phyloP scores from a whole-genome alignment of 2,888 invertebrate species.

The Callimorpha dominula region DNA sequence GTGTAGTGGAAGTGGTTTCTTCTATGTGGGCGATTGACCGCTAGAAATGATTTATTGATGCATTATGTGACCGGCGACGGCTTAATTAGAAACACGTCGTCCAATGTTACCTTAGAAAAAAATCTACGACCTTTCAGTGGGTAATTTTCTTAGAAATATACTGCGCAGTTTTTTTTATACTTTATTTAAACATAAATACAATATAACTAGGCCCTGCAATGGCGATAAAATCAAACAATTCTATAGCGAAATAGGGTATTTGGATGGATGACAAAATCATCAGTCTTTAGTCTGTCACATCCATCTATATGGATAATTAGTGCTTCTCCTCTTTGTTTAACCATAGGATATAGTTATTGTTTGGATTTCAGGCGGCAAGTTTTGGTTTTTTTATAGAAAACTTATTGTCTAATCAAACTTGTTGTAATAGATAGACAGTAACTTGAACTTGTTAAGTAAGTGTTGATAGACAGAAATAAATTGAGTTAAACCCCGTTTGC shows the following conservation, averaged over 20 bases:
- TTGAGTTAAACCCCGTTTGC: no score
- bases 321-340: no score
- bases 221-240: not conserved
- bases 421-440: no score
- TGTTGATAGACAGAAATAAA: no score
- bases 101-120: constrained; percentile 28
- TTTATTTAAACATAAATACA: constrained; percentile 10
- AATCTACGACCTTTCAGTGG: constrained; percentile 31
- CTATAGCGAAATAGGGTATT: not conserved
- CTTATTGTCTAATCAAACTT: no score
- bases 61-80: constrained; percentile 64
- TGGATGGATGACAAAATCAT: not conserved
- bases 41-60: constrained; percentile 66
- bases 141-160: constrained; percentile 32
- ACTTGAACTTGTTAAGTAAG: no score
- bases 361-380: no score
- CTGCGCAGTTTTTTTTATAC: constrained; percentile 10
- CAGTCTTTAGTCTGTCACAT: no score
- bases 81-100: constrained; percentile 65
- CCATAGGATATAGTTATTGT: no score
- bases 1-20: constrained; percentile 22
- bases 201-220: not conserved
- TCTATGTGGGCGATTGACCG: constrained; percentile 58
- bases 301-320: no score
- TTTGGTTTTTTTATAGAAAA: no score